phyloP scores from a whole-genome alignment of 2,888 invertebrate genomes.

The Clusia tigrina region DNA sequence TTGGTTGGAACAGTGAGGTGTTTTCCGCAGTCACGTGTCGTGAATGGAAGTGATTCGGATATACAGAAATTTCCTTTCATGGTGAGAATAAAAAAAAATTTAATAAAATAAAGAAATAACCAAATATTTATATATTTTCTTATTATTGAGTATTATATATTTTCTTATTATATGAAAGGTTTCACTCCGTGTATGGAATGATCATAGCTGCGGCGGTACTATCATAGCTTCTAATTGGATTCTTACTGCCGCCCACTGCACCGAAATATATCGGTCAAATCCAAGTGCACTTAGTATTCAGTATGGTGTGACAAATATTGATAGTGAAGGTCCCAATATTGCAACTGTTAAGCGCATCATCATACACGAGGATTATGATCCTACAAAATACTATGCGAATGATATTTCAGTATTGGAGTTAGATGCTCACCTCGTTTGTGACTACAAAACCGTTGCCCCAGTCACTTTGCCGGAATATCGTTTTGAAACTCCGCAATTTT shows the following conservation, averaged over 20 bases:
- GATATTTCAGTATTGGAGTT: slow-evolving; percentile 64
- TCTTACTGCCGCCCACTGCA: slow-evolving; percentile 58
- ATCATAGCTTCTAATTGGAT: slow-evolving; percentile 47
- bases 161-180: slow-evolving; percentile 35
- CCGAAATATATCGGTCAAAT: slow-evolving; percentile 27
- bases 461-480: slow-evolving; percentile 49
- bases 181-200: slow-evolving; percentile 46
- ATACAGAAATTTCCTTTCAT: slow-evolving; percentile 53
- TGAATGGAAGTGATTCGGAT: slow-evolving; percentile 53
- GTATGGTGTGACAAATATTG: slow-evolving; percentile 47
- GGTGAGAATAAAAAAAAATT: slow-evolving; percentile 43
- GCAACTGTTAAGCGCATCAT: slow-evolving; percentile 49
- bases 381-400: slow-evolving; percentile 49
- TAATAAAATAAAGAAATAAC: background rate
- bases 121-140: background rate
- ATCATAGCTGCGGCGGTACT: slow-evolving; percentile 53
- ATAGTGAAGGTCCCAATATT: slow-evolving; percentile 44
- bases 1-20: slow-evolving; percentile 32
- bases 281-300: slow-evolving; percentile 43
- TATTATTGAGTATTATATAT: too few relatives aligned
- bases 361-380: slow-evolving; percentile 56
- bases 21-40: slow-evolving; percentile 49
- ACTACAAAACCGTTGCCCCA: slow-evolving; percentile 45
- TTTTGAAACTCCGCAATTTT: slow-evolving; percentile 45
- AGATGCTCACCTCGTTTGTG: slow-evolving; percentile 44